These are phyloP conservation scores for Tenthredo scrophulariae DNA, from an alignment of 2,888 invertebrate species.

Conservation along the genomic window DNA sequence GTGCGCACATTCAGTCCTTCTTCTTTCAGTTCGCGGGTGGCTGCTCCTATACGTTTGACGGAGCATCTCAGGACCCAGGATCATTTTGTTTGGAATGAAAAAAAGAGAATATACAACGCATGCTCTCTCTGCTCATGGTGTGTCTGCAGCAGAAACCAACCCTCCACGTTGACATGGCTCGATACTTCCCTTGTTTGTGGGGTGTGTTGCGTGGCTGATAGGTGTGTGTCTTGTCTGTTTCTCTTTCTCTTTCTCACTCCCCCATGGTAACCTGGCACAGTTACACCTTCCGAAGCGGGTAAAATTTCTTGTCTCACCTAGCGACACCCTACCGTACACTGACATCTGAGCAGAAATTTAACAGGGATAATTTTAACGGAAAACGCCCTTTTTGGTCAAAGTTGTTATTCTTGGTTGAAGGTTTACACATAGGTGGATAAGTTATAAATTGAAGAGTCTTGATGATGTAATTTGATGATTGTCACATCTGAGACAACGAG, in stretches of 20 bases:
- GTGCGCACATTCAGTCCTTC: constrained; percentile 12
- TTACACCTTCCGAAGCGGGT: constrained; percentile 69
- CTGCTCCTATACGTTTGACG: constrained; percentile 18
- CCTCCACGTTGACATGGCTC: constrained; percentile 41
- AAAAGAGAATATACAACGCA: constrained; percentile 63
- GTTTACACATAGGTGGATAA: neutral
- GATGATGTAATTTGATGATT: constrained; percentile 1
- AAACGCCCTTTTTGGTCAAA: constrained; percentile 1
- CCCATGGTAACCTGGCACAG: constrained; percentile 35
- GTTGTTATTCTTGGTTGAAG: neutral
- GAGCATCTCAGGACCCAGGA: constrained; percentile 26
- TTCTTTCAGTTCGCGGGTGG: constrained; percentile 20
- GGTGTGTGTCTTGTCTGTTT: constrained; percentile 36
- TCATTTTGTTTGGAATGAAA: constrained; percentile 57
- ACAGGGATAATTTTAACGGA: neutral
- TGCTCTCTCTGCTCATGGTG: constrained; percentile 9
- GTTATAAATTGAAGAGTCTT: neutral
- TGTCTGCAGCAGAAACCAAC: neutral
- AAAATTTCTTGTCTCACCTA: constrained; percentile 74
- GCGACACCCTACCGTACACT: constrained; percentile 63
- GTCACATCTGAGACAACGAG: neutral
- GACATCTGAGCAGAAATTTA: constrained; percentile 14
- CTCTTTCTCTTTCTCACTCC: constrained; percentile 38
- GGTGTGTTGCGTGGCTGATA: constrained; percentile 4
- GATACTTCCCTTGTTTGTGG: constrained; percentile 49